A percentile compares a stretch with the other conserved stretches of the same genome.
Evolutionary conservation across 1,140 invertebrate species (phyloP).

Genomic region (Cydia fagiglandana): DNA sequence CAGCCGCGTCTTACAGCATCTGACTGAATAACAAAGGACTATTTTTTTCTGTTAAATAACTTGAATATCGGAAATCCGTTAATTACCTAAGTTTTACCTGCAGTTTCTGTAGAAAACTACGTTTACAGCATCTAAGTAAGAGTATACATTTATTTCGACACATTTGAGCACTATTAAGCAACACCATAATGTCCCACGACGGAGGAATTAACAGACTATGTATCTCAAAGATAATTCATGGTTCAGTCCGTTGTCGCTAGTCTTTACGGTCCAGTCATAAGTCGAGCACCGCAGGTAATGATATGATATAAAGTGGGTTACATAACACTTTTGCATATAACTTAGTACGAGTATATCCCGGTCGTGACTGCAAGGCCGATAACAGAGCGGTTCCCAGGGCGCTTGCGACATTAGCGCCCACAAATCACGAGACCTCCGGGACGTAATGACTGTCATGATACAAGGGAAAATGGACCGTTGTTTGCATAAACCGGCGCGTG

Average conservation of each 20-base stretch:
- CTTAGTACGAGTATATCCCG: slow-evolving; percentile 47
- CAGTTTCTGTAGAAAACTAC: neutral
- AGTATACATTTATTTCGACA: neutral
- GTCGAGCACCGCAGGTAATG: slow-evolving; percentile 50
- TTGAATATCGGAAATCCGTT: neutral
- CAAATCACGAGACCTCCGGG: slow-evolving; percentile 42
- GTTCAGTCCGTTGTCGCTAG: slow-evolving; percentile 22
- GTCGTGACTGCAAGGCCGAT: slow-evolving; percentile 65
- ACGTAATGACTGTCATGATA: slow-evolving; percentile 68
- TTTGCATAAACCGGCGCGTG: slow-evolving; percentile 67
- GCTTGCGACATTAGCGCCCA: slow-evolving; percentile 58
- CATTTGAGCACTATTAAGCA: slow-evolving; percentile 24
- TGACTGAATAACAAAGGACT: neutral
- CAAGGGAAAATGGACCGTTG: slow-evolving; percentile 57
- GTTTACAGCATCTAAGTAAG: neutral
- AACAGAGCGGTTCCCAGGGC: slow-evolving; percentile 58
- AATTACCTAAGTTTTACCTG: neutral
- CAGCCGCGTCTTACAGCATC: neutral
- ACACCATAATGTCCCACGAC: slow-evolving; percentile 20
- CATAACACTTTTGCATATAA: slow-evolving; percentile 51
- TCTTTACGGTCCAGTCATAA: slow-evolving; percentile 55
- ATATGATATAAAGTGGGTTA: slow-evolving; percentile 56
- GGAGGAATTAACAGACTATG: slow-evolving; percentile 19
- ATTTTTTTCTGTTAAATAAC: neutral
- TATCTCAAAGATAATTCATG: slow-evolving; percentile 31